Evolutionary conservation across 2,888 invertebrate genomes (phyloP), one percentile per base, ranked within the genome.

Genomic region (Alviniconcha strummeri): DNA sequence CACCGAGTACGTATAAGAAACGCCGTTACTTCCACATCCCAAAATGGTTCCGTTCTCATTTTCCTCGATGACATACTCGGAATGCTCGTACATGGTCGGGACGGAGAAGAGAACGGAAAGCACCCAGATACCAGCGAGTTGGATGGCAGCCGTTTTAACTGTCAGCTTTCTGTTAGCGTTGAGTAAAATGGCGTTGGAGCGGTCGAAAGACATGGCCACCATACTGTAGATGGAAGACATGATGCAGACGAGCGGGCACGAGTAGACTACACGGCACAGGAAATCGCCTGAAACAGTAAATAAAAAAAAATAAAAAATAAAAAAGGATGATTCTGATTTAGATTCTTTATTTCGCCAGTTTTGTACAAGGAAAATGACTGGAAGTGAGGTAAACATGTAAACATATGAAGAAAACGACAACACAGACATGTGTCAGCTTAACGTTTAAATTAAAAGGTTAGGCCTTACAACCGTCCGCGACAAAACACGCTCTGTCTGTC

Each of bases 1-100:
- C 89, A 97, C 95, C 54, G 98, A 95, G 93, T 98, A 98, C 94
- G 97, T 98, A 13, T 97, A 94, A 84, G 83, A 80, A 3, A 85
- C 85, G 15, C 76, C 80, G 56, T 78, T n/a, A 52, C 76, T 83
- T 54, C 82, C 85, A 80, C 85, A 85, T 9, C 82, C 71, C 15
- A 60, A 36, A 52, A 81, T 72, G 13, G 79, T 85, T 17, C 52
- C 71, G 56, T 85, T 85, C 36, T 36, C 36, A 6, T 60, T 55
- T 15, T 81, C 74, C 88, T 96, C 97, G 93, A 97, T 96, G 90
- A 96, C 95, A 64, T 96, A 96, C 84, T 96, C 96, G 0, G 98
- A 80, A 72, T 85, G 79, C 57, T 85, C 85, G 75, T 83, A 81
- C 52, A 84, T 74, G 17, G 85, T 85, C 13, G 85, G 85, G 5